Evolutionary conservation across 1,140 invertebrate genomes (phyloP), one percentile per base, ranked within the genome.

Genomic region (Micrasema longulum): DNA sequence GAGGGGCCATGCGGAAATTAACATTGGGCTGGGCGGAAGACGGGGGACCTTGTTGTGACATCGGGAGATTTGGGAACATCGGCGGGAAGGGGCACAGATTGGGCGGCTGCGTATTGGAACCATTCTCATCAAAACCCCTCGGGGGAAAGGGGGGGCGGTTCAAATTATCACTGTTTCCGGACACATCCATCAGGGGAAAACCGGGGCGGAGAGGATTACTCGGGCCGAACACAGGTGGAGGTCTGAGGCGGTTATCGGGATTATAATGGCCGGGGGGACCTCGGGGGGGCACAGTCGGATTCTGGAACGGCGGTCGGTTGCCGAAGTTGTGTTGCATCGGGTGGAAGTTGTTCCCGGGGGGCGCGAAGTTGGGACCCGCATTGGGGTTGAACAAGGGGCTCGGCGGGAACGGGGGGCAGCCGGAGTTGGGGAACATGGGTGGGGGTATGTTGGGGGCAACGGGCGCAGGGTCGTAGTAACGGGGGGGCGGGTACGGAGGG

Each of bases 31-130:
- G 23, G 9, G 48, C 11, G 12, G 16, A 16, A 38, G 10, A 14
- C 10, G 2, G 55, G n/a, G 6, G 22, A n/a, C 16, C 4, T 31
- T 3, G 16, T 41, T 38, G 3, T 0, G 55, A 14, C 22, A 22
- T 38, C 7, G 35, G 55, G 22, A 60, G 36, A 60, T 64, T 64
- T 12, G 62, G 35, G 14, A 64, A 64, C 16, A 52, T 22, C 48
- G 20, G 26, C 48, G 20, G 26, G 7, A 31, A 31, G 26, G 3
- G 3, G 7, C 2, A 7, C 26, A 31, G 26, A 31, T 31, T 31
- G 7, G 26, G 26, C 26, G 26, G 26, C 26, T 31, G 26, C 26
- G 7, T 2, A 4, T 31, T 31, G 7, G 26, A 31, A 31, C 7
- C 7, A 31, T 31, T 31, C 3, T 31, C 7, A 31, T 31, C 7